Base-by-base conservation (phyloP, 2,113 vertebrate genomes). In the Odontesthes bonariensis region DNA sequence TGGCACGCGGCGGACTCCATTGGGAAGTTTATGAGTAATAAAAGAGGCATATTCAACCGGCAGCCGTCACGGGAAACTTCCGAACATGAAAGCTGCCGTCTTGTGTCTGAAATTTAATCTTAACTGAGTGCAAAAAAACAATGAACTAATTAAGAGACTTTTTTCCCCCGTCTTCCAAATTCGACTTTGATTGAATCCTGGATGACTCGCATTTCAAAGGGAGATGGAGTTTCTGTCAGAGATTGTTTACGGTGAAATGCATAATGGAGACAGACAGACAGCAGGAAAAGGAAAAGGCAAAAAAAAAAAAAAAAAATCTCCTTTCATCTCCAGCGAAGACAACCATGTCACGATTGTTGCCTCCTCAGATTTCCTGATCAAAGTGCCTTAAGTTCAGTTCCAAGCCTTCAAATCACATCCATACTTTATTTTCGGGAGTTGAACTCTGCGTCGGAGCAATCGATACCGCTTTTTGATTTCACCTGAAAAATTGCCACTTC, bases 291-390 rank as follows among this genome's bases (percentile, higher is more conserved):
- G 14, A 12, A 51, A 32, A 44, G 77, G n/a, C n/a, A n/a, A n/a
- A n/a, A n/a, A n/a, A n/a, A n/a, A n/a, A n/a, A n/a, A n/a, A n/a
- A n/a, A 70, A 58, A 20, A 51, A 38, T 86, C 68, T 73, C 32
- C 81, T 91, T 92, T 92, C 89, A 90, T 92, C 91, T 88, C n/a
- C 69, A 57, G 73, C 20, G 71, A 89, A 85, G 82, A 84, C 84
- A 83, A 86, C 68, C 84, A 72, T 85, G 88, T 89, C 89, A 85
- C 89, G 59, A 59, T 76, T 80, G 83, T 86, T 82, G 82, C 83
- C 86, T 87, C 80, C 76, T 82, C 81, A 83, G 31, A 86, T 85
- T 83, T 79, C 62, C 85, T 89, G 90, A 91, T 92, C 89, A 93
- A 93, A 93, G 90, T 82, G 63, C 65, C 77, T 53, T 20, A 69